Conservation (phyloP, 2,888 invertebrate species). For the Acrobasis repandana region DNA sequence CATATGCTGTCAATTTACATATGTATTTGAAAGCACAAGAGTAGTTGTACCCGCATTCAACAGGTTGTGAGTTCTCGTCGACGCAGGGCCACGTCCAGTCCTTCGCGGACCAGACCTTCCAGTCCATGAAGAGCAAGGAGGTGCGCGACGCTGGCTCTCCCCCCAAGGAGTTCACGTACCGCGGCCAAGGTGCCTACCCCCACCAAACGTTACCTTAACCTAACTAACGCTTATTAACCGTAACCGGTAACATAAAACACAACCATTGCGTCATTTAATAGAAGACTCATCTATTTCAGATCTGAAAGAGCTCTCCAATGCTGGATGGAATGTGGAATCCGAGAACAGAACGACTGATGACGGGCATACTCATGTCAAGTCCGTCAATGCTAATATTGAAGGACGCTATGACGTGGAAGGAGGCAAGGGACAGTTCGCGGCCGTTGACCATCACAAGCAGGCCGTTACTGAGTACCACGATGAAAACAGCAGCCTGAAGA, state of each 20-base stretch:
- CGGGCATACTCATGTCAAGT: constrained; percentile 84
- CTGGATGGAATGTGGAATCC: constrained; percentile 87
- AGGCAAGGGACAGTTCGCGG: constrained; percentile 85
- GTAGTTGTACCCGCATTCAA: constrained; percentile 54
- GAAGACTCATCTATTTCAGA: constrained; percentile 54
- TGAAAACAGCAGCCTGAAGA: constrained; percentile 67
- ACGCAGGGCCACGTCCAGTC: constrained; percentile 86
- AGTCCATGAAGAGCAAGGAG: constrained; percentile 90
- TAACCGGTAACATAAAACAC: constrained; percentile 53
- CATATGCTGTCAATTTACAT: not conserved
- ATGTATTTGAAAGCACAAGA: constrained; percentile 39
- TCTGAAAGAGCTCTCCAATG: constrained; percentile 74
- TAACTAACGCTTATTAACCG: constrained; percentile 72
- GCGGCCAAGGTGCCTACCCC: constrained; percentile 73
- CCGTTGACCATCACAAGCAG: constrained; percentile 84
- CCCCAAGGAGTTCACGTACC: constrained; percentile 83
- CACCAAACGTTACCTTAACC: constrained; percentile 54
- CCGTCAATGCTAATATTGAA: constrained; percentile 85
- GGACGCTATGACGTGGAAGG: constrained; percentile 85
- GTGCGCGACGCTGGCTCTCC: constrained; percentile 90
- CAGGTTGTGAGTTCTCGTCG: constrained; percentile 76
- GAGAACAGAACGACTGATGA: constrained; percentile 85
- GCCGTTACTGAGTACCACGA: constrained; percentile 74
- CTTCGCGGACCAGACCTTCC: constrained; percentile 89
- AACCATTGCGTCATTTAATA: constrained; percentile 19